Percentiles rank a stretch among this genome's conserved stretches.
phyloP scores from a whole-genome alignment of 2,113 vertebrate genomes.

The Ictalurus punctatus region DNA sequence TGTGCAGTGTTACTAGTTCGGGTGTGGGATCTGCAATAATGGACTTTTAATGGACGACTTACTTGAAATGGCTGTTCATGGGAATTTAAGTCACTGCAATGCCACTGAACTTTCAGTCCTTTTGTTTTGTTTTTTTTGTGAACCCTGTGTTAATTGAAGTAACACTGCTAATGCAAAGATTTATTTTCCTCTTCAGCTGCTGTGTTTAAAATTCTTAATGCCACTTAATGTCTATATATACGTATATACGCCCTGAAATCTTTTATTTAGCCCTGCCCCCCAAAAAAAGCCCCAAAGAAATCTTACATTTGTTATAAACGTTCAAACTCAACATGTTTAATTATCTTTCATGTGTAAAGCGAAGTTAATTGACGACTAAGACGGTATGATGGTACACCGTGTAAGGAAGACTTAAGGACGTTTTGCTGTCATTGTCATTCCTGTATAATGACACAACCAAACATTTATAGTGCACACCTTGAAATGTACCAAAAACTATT shows the following conservation, averaged over 20 bases:
- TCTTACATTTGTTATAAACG: not conserved
- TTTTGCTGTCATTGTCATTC: not conserved
- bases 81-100: not conserved
- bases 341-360: not conserved
- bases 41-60: not conserved
- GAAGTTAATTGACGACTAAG: not conserved
- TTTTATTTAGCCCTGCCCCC: too few species aligned
- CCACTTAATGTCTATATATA: not conserved
- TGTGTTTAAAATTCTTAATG: not conserved
- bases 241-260: not conserved
- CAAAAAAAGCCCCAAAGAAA: not conserved
- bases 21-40: not conserved
- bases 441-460: not conserved
- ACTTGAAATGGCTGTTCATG: slow-evolving; percentile 8
- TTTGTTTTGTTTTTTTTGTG: not conserved
- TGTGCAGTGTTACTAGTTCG: slow-evolving; percentile 54
- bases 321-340: not conserved
- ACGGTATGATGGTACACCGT: not conserved
- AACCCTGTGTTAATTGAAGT: slow-evolving; percentile 5
- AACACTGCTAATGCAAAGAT: slow-evolving; percentile 6
- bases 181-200: slow-evolving; percentile 4
- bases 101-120: not conserved
- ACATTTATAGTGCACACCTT: not conserved
- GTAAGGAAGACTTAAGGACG: not conserved
- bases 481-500: not conserved